Conservation (phyloP, 2,113 vertebrate species). For the Falcunculus frontatus region DNA sequence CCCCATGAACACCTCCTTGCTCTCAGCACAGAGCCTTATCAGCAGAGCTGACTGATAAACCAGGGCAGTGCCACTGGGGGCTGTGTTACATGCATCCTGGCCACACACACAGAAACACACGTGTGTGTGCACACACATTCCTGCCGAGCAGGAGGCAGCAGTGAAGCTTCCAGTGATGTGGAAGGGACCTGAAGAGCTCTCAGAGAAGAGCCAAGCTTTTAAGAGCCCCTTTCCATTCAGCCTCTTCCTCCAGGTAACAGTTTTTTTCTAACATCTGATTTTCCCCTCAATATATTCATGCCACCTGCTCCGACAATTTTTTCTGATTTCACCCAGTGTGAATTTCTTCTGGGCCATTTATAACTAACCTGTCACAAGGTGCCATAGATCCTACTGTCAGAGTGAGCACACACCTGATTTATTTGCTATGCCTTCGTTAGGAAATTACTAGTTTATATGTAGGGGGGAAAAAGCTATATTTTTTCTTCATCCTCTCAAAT, state of each 20-base stretch:
- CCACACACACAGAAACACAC: neutral
- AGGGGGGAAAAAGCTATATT: neutral
- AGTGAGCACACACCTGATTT: neutral
- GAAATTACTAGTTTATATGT: neutral
- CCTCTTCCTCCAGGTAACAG: neutral
- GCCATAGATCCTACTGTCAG: neutral
- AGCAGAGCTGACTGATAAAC: neutral
- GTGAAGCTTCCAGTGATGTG: neutral
- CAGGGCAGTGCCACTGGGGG: neutral
- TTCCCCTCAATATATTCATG: neutral
- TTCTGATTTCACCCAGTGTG: neutral
- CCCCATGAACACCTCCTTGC: neutral
- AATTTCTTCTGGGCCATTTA: neutral
- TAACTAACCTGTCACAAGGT: neutral
- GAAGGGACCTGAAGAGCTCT: neutral
- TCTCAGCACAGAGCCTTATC: neutral
- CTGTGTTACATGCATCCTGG: neutral
- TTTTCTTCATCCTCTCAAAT: neutral
- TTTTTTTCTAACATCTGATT: neutral
- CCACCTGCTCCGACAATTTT: neutral
- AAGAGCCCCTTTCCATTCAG: neutral
- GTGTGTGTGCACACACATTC: fast-evolving
- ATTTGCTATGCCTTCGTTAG: neutral
- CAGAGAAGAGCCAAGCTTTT: neutral
- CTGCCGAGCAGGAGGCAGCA: neutral